Evolutionary conservation across 2,113 vertebrate species (phyloP), one percentile per base, ranked within the genome.

Genomic region (Aspidoscelis tigris): DNA sequence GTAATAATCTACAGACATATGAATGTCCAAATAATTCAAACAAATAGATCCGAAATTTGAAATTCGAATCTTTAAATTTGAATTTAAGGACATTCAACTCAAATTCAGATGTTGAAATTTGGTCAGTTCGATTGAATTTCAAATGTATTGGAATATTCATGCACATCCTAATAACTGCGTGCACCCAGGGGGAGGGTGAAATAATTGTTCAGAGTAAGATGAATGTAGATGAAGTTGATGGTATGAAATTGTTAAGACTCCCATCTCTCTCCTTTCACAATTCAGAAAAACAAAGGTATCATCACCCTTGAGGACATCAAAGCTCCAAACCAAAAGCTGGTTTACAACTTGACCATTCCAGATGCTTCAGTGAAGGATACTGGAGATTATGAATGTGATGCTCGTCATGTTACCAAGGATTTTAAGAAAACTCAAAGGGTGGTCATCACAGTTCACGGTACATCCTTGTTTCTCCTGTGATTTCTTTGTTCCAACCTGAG

Each of bases 321-420:
- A 87, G 85, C 94, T 55, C 96, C 96, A 5, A 85, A 81, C 1
- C 93, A 96, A 88, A 96, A 96, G 81, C 65, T 97, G 93, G 90
- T 96, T 86, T 98, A 99, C 92, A 99, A 97, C 0, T 88, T 99
- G 94, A 98, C 94, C 0, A 96, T 99, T 91, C 93, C 96, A 0
- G 93, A 98, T 73, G 98, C 97, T 77, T 97, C 98, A 0, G 90
- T 95, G 88, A 98, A 99, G 89, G 99, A 99, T 95, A 97, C 97
- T 2, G 99, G 99, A 64, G 95, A 97, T 86, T 99, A 99, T 21
- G 96, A 97, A 33, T 99, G 99, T 85, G 97, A 96, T 69, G 98
- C 98, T 89, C 96, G 95, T 2, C 97, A 98, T 80, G 96, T 98
- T 72, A 96, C 96, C 39, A 97, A 91, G 88, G 97, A 97, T 22